Conservation (phyloP, 1,140 invertebrate species). For the Zaprionus vittiger region DNA sequence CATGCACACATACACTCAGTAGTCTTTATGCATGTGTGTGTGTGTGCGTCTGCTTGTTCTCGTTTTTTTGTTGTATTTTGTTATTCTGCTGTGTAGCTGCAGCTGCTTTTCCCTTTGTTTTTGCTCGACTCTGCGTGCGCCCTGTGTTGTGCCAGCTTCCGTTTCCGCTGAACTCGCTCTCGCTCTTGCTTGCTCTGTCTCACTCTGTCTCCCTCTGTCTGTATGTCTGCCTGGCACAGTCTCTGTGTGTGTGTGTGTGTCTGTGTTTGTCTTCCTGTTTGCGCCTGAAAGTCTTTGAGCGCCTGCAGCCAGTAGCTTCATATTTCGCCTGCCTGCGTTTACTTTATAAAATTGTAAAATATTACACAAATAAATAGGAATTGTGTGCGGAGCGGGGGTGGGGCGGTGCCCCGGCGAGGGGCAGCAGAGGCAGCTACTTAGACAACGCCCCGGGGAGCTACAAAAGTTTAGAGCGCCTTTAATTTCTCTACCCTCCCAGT, state of each 20-base stretch:
- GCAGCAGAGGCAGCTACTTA: slow-evolving; percentile 58
- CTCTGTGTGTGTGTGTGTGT: slow-evolving; percentile 35
- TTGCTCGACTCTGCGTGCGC: slow-evolving; percentile 47
- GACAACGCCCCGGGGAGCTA: slow-evolving; percentile 39
- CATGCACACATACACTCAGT: slow-evolving; percentile 11
- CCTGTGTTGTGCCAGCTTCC: slow-evolving; percentile 66
- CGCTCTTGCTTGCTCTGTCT: not conserved
- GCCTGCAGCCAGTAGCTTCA: slow-evolving; percentile 47
- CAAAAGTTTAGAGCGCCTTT: slow-evolving; percentile 54
- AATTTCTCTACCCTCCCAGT: slow-evolving; percentile 44
- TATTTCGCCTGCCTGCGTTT: slow-evolving; percentile 68
- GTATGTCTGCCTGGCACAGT: slow-evolving; percentile 14
- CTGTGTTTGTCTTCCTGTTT: slow-evolving; percentile 65
- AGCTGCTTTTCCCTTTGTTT: slow-evolving; percentile 69
- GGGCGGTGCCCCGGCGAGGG: not conserved
- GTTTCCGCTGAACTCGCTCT: slow-evolving; percentile 59
- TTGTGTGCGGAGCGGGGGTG: slow-evolving; percentile 6
- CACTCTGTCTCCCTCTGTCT: not conserved
- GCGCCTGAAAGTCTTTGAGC: slow-evolving; percentile 52
- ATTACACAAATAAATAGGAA: slow-evolving; percentile 78
- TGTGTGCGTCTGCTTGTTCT: slow-evolving; percentile 19
- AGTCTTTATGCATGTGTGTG: not conserved
- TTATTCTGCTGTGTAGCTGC: slow-evolving; percentile 63
- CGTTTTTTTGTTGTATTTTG: slow-evolving; percentile 45
- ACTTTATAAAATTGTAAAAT: slow-evolving; percentile 81